Percentiles rank a stretch among this genome's conserved stretches.
These are phyloP conservation scores for Machimus rusticus DNA, from an alignment of 2,888 invertebrate genomes.

Conservation along the genomic window DNA sequence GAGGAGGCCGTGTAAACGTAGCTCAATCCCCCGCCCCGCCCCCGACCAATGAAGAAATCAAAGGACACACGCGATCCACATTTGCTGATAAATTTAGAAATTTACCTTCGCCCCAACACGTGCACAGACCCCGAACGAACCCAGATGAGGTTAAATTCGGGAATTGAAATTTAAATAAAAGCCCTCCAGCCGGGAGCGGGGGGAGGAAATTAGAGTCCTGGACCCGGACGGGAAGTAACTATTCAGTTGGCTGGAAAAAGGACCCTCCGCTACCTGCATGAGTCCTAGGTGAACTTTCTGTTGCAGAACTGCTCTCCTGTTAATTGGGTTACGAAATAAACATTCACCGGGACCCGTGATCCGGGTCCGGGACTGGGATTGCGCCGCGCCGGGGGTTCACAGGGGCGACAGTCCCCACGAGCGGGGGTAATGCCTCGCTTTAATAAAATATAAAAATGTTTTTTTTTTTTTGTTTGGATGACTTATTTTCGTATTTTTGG, in stretches of 20 bases:
- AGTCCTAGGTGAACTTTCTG: not conserved
- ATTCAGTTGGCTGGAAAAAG: not conserved
- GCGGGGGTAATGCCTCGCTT: not conserved
- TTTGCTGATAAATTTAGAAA: slow-evolving; percentile 17
- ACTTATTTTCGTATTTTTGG: not conserved
- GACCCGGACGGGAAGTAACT: not conserved
- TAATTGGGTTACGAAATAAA: slow-evolving; percentile 24
- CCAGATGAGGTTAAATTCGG: not conserved
- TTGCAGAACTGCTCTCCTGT: not conserved
- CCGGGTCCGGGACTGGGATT: not conserved
- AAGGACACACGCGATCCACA: slow-evolving; percentile 18
- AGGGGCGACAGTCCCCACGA: not conserved
- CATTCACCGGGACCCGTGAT: not conserved
- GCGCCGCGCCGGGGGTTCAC: not conserved
- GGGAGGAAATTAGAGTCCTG: not conserved
- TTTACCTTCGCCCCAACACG: slow-evolving; percentile 1
- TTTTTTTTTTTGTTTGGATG: not conserved
- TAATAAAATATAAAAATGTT: not conserved
- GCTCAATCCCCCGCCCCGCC: not conserved
- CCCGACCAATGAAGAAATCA: slow-evolving; percentile 18
- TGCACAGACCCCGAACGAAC: not conserved
- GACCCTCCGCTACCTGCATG: not conserved
- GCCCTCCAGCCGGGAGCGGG: not conserved
- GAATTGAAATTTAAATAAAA: slow-evolving; percentile 3
- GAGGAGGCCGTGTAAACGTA: not conserved